Evolutionary conservation across 2,888 invertebrate species (phyloP), one percentile per base, ranked within the genome.

Genomic region (Dioctria linearis): DNA sequence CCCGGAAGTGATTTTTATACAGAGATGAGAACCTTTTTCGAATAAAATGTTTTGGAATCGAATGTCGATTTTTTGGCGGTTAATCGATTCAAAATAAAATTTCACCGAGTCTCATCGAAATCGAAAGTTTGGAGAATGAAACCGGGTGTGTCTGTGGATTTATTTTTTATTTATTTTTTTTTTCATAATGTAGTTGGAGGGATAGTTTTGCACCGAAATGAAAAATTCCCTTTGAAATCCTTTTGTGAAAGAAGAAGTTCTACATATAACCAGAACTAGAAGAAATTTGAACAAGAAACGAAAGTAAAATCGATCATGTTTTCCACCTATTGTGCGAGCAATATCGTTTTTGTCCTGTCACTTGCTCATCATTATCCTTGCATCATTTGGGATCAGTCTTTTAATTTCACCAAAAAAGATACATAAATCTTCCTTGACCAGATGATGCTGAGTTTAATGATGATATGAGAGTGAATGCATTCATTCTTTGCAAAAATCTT

Each of bases 291-390:
- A 69, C 69, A 69, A 69, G 37, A 13, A 39, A 25, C 73, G 73
- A 75, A 75, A 75, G 73, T 75, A 75, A 59, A 59, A 75, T 75
- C 59, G 73, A 75, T 75, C 73, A 75, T 59, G 73, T 75, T n/a
- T n/a, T 75, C 73, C 73, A 75, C 73, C 73, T 75, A 75, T 59
- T 75, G 73, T 25, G 25, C 43, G 59, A 75, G n/a, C 54, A 11
- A 4, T 46, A 54, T 54, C 25, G 11, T 75, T 75, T 75, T 40
- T 59, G 73, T 57, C 25, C 73, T 11, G 73, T 75, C 73, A 75
- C 9, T 57, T 46, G 73, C 43, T n/a, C 73, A 59, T 75, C 73
- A 75, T 75, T 75, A 75, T 75, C 73, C 73, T 75, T 75, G 73
- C 73, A 75, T 75, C 73, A 75, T 75, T 75, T 42, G 40, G 57